phyloP scores from a whole-genome alignment of 2,797 vertebrate genomes.

The Muscicapa striata region DNA sequence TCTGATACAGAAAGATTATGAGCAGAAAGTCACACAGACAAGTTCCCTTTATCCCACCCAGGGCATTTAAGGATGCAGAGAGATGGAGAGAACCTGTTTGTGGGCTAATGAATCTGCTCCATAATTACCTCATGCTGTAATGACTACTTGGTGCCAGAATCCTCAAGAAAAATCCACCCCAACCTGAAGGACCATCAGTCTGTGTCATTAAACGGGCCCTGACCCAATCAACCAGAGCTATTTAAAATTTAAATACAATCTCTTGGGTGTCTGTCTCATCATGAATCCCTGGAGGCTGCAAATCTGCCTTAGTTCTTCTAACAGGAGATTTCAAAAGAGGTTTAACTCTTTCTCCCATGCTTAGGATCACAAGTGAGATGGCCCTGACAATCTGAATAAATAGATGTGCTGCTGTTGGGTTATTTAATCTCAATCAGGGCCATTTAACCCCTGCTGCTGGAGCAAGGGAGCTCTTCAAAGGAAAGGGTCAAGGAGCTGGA shows the following conservation, averaged over 20 bases:
- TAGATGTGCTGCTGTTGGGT: background rate
- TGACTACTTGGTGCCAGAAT: background rate
- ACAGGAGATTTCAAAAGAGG: background rate
- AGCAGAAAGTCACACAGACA: background rate
- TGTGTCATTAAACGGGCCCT: background rate
- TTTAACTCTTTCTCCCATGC: background rate
- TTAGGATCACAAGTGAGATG: background rate
- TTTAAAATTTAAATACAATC: background rate
- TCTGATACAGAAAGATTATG: background rate
- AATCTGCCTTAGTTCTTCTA: background rate
- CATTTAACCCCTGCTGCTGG: background rate
- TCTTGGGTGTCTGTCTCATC: background rate
- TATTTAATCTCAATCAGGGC: background rate
- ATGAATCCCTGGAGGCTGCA: background rate
- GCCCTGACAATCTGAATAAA: background rate
- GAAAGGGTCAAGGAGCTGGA: background rate
- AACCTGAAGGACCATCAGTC: background rate
- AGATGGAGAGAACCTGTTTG: background rate
- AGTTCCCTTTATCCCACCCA: background rate
- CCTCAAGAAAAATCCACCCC: background rate
- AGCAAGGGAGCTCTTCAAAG: background rate
- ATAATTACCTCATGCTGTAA: background rate
- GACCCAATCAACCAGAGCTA: background rate
- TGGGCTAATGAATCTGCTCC: background rate
- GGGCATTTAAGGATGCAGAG: background rate